A percentile compares a stretch with the other conserved stretches of the same genome.
Evolutionary conservation across 2,113 vertebrate species (phyloP).

Genomic region (Pica pica): DNA sequence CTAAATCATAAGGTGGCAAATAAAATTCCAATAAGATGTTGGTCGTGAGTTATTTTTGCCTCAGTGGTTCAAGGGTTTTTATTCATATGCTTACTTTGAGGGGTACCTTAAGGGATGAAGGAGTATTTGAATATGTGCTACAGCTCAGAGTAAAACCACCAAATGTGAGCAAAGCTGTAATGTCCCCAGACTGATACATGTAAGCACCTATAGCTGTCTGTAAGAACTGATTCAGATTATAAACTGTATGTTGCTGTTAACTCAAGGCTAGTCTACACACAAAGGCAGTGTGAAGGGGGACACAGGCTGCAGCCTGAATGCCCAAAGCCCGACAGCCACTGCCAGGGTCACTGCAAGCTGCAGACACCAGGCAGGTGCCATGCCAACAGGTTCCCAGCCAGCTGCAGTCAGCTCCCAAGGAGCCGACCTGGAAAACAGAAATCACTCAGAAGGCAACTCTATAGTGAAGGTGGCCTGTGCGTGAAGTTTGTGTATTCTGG

Average conservation of each 20-base stretch:
- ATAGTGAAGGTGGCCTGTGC: background rate
- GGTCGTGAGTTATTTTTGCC: background rate
- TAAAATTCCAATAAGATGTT: background rate
- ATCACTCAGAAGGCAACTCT: background rate
- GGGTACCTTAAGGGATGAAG: background rate
- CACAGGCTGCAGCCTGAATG: background rate
- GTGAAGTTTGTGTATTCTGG: background rate
- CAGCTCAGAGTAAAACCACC: background rate
- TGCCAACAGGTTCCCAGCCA: background rate
- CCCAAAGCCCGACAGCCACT: rapidly evolving
- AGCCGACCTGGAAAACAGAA: background rate
- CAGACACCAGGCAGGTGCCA: background rate
- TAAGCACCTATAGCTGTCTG: background rate
- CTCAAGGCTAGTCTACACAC: background rate
- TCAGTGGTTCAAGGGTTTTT: background rate
- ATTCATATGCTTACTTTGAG: background rate
- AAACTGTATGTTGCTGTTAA: background rate
- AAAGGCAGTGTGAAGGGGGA: background rate
- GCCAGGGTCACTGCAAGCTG: rapidly evolving
- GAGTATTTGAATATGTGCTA: background rate
- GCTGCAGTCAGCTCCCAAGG: rapidly evolving
- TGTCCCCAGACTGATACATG: background rate
- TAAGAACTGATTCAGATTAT: too few relatives aligned
- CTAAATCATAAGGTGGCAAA: background rate
- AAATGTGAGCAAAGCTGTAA: background rate